These are phyloP conservation scores for Conistra vaccinii DNA, from an alignment of 2,888 invertebrate species.

Conservation along the genomic window DNA sequence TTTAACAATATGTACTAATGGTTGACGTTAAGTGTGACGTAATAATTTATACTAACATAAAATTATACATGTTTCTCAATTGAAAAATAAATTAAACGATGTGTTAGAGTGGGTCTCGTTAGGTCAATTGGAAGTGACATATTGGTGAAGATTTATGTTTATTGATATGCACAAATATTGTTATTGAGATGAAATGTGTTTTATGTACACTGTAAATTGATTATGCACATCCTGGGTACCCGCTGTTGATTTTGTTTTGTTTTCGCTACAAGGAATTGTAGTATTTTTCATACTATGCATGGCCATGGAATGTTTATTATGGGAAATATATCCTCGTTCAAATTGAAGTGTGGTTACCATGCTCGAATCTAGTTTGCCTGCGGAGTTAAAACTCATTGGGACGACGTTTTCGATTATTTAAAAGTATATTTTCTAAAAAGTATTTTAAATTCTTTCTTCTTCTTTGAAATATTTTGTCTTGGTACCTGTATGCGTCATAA, in stretches of 20 bases:
- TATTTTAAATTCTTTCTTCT: slow-evolving; percentile 57
- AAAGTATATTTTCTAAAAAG: slow-evolving; percentile 55
- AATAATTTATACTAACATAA: slow-evolving; percentile 61
- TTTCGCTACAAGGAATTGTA: slow-evolving; percentile 83
- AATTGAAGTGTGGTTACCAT: slow-evolving; percentile 72
- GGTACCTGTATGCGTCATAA: slow-evolving; percentile 63
- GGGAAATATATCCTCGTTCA: slow-evolving; percentile 66
- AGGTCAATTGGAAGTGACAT: slow-evolving; percentile 82
- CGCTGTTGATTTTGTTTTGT: slow-evolving; percentile 80
- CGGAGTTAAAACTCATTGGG: slow-evolving; percentile 72
- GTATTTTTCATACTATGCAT: slow-evolving; percentile 85
- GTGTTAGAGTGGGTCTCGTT: slow-evolving; percentile 67
- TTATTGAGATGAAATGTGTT: slow-evolving; percentile 73
- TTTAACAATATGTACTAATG: slow-evolving; percentile 87
- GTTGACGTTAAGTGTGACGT: slow-evolving; percentile 78
- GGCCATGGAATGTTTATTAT: slow-evolving; percentile 85
- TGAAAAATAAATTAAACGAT: slow-evolving; percentile 66
- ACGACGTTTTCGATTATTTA: slow-evolving; percentile 63
- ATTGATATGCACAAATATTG: slow-evolving; percentile 74
- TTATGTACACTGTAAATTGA: slow-evolving; percentile 85
- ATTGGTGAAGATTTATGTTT: slow-evolving; percentile 77
- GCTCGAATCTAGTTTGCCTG: slow-evolving; percentile 75
- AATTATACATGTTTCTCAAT: slow-evolving; percentile 61
- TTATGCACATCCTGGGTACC: slow-evolving; percentile 84
- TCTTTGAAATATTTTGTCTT: slow-evolving; percentile 63